Conservation (phyloP, 2,888 invertebrate species). For the Lasius platythorax region DNA sequence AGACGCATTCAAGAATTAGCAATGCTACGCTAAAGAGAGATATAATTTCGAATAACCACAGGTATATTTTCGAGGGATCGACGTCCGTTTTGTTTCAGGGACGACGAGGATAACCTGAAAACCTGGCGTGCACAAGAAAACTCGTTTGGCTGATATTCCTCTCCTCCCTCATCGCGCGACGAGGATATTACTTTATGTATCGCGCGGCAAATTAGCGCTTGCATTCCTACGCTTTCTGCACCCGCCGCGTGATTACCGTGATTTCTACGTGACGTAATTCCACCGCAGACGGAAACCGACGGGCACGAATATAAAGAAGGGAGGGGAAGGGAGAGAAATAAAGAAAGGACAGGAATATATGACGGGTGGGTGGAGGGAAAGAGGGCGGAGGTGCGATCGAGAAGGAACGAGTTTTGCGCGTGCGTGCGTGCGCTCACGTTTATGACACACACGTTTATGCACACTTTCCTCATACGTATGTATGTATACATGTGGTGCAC, state of each 20-base stretch:
- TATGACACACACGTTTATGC: background rate
- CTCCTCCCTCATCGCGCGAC: constrained; percentile 7
- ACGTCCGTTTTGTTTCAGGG: background rate
- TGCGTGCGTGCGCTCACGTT: background rate
- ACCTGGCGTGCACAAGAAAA: background rate
- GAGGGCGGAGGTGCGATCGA: constrained; percentile 3
- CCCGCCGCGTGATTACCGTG: constrained; percentile 75
- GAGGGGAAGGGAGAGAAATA: constrained; percentile 16
- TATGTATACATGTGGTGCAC: constrained; percentile 2
- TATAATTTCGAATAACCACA: background rate
- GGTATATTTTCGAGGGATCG: background rate
- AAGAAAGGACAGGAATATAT: constrained; percentile 40
- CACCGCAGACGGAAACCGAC: constrained; percentile 63
- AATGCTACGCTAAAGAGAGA: background rate
- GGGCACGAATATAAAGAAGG: constrained; percentile 11
- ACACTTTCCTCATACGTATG: constrained; percentile 51
- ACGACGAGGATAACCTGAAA: background rate
- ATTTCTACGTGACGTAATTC: constrained; percentile 81
- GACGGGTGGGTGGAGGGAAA: constrained; percentile 10
- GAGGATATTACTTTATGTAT: constrained; percentile 44
- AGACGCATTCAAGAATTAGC: background rate
- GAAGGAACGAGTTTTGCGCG: constrained; percentile 41
- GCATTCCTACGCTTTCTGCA: constrained; percentile 82
- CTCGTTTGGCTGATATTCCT: background rate
- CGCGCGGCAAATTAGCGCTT: constrained; percentile 69